Percentiles rank a stretch among this genome's conserved stretches.
phyloP scores from a whole-genome alignment of 2,113 vertebrate species.

The Natator depressus region DNA sequence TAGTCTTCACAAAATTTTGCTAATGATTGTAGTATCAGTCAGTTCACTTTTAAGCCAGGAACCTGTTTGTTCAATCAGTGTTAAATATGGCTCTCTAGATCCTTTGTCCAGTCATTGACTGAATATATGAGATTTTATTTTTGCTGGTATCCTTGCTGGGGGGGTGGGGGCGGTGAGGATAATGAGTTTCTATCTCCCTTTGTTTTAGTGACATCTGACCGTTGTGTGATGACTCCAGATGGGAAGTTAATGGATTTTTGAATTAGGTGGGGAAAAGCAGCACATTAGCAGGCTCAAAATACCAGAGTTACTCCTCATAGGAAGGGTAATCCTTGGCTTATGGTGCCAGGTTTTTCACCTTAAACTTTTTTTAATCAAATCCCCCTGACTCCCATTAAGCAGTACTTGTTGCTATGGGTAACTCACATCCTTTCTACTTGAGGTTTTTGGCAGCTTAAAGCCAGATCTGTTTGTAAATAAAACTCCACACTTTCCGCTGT shows the following conservation, averaged over 20 bases:
- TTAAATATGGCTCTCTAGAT: neutral
- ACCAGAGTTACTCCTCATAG: neutral
- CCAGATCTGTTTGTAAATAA: neutral
- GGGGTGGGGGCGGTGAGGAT: neutral
- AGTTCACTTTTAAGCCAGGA: neutral
- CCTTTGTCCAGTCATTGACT: neutral
- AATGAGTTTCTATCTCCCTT: neutral
- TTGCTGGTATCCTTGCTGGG: neutral
- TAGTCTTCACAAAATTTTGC: neutral
- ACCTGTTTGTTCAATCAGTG: neutral
- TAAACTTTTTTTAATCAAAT: neutral
- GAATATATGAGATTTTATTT: neutral
- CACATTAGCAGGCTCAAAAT: neutral
- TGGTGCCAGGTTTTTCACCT: neutral
- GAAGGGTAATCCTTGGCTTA: neutral
- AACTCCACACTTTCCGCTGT: neutral
- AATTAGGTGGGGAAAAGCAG: neutral
- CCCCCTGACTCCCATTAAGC: neutral
- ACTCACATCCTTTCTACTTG: neutral
- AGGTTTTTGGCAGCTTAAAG: neutral
- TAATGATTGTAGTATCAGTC: neutral
- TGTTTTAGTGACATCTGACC: neutral
- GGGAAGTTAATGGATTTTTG: neutral
- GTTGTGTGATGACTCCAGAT: neutral
- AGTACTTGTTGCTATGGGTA: neutral